phyloP scores from a whole-genome alignment of 2,113 vertebrate genomes.

The Salvelinus namaycush region DNA sequence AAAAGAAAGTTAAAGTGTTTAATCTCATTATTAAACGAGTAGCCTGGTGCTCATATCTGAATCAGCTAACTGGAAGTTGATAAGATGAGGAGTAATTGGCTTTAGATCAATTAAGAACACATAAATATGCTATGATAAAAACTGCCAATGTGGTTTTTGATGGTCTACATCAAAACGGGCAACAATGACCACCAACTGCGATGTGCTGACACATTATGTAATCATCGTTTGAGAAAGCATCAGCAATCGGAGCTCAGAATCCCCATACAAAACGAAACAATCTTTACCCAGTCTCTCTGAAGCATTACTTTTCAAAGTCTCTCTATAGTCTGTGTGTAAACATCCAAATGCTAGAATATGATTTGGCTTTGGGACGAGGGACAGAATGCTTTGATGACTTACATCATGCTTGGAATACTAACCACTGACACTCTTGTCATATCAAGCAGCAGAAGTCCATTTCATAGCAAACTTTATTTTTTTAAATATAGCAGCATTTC shows the following conservation, averaged over 20 bases:
- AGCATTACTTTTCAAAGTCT: conserved; percentile 57
- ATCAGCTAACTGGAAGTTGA: background rate
- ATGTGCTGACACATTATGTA: conserved; percentile 71
- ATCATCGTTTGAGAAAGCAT: conserved; percentile 67
- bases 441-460: conserved; percentile 68
- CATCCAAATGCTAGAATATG: conserved; percentile 66
- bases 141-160: conserved; percentile 70
- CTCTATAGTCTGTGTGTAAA: conserved; percentile 71
- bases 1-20: background rate
- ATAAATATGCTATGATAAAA: conserved; percentile 58
- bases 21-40: background rate
- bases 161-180: conserved; percentile 70
- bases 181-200: conserved; percentile 69
- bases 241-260: conserved; percentile 66
- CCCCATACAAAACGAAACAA: conserved; percentile 55
- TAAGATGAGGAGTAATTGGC: background rate
- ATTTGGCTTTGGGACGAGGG: conserved; percentile 67
- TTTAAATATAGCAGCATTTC: conserved; percentile 61
- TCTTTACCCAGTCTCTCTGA: conserved; percentile 67
- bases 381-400: conserved; percentile 71
- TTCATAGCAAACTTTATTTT: conserved; percentile 58
- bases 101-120: conserved; percentile 30
- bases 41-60: background rate
- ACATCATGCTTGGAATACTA: conserved; percentile 69
- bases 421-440: conserved; percentile 73